Conservation (phyloP, 1,140 invertebrate genomes). For the Asobara japonica region DNA sequence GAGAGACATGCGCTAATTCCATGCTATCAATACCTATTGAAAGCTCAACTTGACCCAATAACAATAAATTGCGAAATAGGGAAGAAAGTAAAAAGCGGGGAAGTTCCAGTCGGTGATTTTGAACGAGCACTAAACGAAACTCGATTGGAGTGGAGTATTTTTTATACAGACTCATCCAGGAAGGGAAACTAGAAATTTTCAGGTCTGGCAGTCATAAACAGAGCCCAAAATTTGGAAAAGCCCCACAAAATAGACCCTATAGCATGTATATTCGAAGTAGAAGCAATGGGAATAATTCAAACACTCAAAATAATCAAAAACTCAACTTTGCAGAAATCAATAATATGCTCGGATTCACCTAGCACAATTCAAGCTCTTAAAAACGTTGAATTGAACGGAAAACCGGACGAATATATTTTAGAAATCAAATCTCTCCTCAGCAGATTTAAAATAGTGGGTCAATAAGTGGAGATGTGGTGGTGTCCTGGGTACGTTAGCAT, state of each 20-base stretch:
- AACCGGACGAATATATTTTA: not conserved
- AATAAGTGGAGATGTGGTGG: not conserved
- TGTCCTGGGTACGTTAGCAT: not conserved
- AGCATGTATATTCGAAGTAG: not conserved
- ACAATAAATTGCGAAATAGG: not conserved
- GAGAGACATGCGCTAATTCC: not conserved
- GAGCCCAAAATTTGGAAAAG: not conserved
- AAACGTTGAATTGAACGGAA: not conserved
- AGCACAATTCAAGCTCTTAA: slow-evolving; percentile 10
- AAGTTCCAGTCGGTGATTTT: not conserved
- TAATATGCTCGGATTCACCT: not conserved
- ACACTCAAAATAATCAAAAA: not conserved
- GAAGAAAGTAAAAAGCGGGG: slow-evolving; percentile 5
- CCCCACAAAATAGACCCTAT: not conserved
- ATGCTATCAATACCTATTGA: slow-evolving; percentile 21
- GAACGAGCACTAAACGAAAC: not conserved
- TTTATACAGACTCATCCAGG: not conserved
- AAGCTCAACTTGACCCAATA: slow-evolving; percentile 21
- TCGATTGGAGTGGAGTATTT: not conserved
- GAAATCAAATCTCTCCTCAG: slow-evolving; percentile 13
- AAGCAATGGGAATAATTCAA: slow-evolving; percentile 10
- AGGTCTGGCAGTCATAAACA: not conserved
- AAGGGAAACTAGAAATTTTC: not conserved
- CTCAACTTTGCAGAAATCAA: not conserved
- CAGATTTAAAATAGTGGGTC: not conserved